A percentile compares a stretch with the other conserved stretches of the same genome.
Conservation (phyloP, 2,888 invertebrate genomes). For the Poecilobothrus nobilitatus region DNA sequence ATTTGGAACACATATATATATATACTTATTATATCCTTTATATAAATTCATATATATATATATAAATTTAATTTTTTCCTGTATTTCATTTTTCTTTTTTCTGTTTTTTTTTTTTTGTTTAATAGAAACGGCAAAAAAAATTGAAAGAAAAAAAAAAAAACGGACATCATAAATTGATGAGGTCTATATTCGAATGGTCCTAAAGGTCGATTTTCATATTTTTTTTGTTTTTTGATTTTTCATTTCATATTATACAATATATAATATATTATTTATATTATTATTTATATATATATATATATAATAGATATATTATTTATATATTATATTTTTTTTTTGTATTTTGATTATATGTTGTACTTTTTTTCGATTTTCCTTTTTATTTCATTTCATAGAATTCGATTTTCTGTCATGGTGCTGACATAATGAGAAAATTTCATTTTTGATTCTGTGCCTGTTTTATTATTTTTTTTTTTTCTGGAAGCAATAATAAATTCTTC, state of each 20-base stretch:
- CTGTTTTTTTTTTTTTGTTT: too few relatives aligned
- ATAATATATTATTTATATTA: too few relatives aligned
- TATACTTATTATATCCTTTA: too few relatives aligned
- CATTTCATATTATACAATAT: too few relatives aligned
- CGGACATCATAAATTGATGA: slow-evolving; percentile 6
- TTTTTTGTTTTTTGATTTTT: neutral
- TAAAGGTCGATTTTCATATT: neutral
- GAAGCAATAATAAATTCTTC: too few relatives aligned
- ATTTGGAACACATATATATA: too few relatives aligned
- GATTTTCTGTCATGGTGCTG: slow-evolving; percentile 4
- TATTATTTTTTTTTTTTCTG: neutral
- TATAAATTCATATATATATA: too few relatives aligned
- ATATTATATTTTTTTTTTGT: neutral
- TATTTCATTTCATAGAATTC: neutral
- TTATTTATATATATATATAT: too few relatives aligned
- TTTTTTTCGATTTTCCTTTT: too few relatives aligned
- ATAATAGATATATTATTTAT: neutral
- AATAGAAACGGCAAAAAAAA: too few relatives aligned
- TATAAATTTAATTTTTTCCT: too few relatives aligned
- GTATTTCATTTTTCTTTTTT: too few relatives aligned
- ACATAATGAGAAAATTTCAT: slow-evolving; percentile 6
- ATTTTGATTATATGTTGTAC: neutral
- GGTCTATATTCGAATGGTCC: neutral
- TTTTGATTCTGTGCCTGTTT: neutral
- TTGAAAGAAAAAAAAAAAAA: neutral